Evolutionary conservation across 1,140 invertebrate genomes (phyloP).

Genomic region (Hypsibius dujardini): DNA sequence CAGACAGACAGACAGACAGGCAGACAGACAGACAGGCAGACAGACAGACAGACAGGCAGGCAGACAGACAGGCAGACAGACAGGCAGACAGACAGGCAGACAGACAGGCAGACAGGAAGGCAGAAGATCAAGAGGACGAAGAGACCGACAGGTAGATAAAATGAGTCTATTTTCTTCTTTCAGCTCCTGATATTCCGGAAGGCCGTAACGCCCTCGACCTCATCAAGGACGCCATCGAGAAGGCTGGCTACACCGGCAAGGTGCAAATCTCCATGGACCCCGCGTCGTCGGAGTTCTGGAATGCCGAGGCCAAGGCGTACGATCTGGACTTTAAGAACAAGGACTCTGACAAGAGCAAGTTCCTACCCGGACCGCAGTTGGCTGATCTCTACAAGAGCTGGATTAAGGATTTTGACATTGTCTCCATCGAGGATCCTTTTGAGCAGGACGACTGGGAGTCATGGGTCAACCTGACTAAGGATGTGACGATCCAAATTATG

Average conservation of each 20-base stretch:
- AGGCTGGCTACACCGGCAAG: slow-evolving; percentile 80
- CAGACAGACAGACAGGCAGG: no score
- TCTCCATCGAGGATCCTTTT: slow-evolving; percentile 96
- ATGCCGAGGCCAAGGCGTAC: slow-evolving; percentile 54
- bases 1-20: background rate
- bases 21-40: background rate
- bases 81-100: no score
- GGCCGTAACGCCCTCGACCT: slow-evolving; percentile 43
- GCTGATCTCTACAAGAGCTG: slow-evolving; percentile 73
- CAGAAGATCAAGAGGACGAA: background rate
- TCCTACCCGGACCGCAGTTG: slow-evolving; percentile 59
- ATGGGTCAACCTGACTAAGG: slow-evolving; percentile 61
- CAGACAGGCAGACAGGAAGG: no score
- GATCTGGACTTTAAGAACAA: slow-evolving; percentile 96
- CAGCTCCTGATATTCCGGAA: slow-evolving; percentile 29
- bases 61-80: no score
- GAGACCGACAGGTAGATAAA: background rate
- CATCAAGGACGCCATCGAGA: slow-evolving; percentile 73
- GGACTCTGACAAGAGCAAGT: slow-evolving; percentile 52
- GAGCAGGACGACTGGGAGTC: slow-evolving; percentile 90
- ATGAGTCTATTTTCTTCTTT: slow-evolving; percentile 18
- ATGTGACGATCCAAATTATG: slow-evolving; percentile 65
- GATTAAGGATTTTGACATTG: slow-evolving; percentile 80
- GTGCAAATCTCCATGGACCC: slow-evolving; percentile 97
- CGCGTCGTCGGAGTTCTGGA: slow-evolving; percentile 84